phyloP scores from a whole-genome alignment of 2,113 vertebrate genomes.

The Speoplatyrhinus poulsoni region DNA sequence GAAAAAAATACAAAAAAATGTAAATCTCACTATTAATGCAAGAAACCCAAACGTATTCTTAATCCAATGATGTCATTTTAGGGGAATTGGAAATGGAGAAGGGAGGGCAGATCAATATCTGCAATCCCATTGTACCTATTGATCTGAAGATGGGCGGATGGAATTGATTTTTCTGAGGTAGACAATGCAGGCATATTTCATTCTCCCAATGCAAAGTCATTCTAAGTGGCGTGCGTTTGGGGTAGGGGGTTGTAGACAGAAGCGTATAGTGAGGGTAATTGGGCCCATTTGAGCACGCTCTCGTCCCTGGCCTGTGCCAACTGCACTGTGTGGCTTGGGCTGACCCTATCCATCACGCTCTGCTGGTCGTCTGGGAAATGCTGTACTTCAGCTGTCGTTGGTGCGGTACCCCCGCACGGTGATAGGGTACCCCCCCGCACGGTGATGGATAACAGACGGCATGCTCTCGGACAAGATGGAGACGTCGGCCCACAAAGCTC shows the following conservation, averaged over 20 bases:
- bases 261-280: constrained; percentile 50
- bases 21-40: constrained; percentile 22
- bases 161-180: constrained; percentile 82
- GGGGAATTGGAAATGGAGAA: constrained; percentile 57
- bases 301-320: neutral
- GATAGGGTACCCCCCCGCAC: constrained; percentile 45
- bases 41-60: constrained; percentile 38
- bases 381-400: constrained; percentile 64
- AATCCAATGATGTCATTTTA: constrained; percentile 52
- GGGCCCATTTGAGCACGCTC: constrained; percentile 55
- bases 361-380: constrained; percentile 52
- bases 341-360: constrained; percentile 66
- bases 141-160: constrained; percentile 73
- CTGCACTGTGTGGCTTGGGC: constrained; percentile 32
- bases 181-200: constrained; percentile 80
- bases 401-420: constrained; percentile 47
- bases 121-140: constrained; percentile 79
- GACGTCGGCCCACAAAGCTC: constrained; percentile 57
- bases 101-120: constrained; percentile 63
- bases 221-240: constrained; percentile 37
- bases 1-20: constrained; percentile 12
- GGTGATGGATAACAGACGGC: constrained; percentile 67
- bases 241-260: neutral
- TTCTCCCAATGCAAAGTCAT: constrained; percentile 70
- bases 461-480: constrained; percentile 63